These are phyloP conservation scores for Acanthurus lineatus DNA, from an alignment of 2,797 vertebrate genomes.

Conservation along the genomic window DNA sequence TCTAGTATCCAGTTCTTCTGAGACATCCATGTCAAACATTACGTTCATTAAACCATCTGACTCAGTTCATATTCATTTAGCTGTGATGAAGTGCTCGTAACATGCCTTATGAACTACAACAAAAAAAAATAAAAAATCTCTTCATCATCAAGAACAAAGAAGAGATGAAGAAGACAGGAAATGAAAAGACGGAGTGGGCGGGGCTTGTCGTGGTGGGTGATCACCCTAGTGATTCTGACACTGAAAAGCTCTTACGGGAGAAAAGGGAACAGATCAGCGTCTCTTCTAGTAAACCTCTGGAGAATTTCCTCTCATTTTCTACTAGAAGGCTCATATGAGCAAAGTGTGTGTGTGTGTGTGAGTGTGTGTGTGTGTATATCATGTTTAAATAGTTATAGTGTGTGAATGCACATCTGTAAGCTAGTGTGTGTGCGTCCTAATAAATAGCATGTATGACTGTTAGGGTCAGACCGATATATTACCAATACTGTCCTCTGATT, in stretches of 20 bases:
- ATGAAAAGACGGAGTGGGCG: background rate
- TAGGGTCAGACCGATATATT: constrained; percentile 36
- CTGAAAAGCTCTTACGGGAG: constrained; percentile 88
- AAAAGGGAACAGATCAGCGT: constrained; percentile 87
- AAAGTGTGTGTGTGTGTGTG: constrained; percentile 24
- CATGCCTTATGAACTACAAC: background rate
- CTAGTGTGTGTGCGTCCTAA: constrained; percentile 22
- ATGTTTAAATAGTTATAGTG: constrained; percentile 2
- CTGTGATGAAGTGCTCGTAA: background rate
- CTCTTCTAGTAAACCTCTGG: constrained; percentile 66
- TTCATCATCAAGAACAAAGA: background rate
- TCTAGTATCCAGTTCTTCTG: background rate
- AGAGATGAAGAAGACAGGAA: background rate
- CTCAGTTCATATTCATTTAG: background rate
- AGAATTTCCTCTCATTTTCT: constrained; percentile 59
- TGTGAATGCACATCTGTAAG: constrained; percentile 15
- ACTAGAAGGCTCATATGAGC: constrained; percentile 41
- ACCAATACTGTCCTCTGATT: constrained; percentile 27
- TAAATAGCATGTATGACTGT: constrained; percentile 29
- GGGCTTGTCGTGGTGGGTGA: constrained; percentile 72
- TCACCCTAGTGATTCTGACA: constrained; percentile 92
- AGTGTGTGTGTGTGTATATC: constrained; percentile 33
- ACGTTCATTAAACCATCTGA: background rate
- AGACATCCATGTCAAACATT: constrained; percentile 1
- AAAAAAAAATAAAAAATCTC: background rate